A percentile compares a stretch with the other conserved stretches of the same genome.
phyloP scores from a whole-genome alignment of 2,113 vertebrate species.

The Copsychus sechellarum region DNA sequence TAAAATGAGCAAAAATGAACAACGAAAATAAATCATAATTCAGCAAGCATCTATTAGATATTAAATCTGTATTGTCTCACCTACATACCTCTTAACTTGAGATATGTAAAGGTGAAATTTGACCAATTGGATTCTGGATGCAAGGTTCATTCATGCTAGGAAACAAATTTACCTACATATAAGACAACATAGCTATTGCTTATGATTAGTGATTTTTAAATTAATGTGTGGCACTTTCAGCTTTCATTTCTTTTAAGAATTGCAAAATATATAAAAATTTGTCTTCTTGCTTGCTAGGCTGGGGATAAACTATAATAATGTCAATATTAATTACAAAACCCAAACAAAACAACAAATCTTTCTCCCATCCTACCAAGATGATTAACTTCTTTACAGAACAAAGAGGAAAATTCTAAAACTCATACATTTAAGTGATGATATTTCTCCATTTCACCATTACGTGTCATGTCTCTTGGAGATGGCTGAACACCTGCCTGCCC shows the following conservation, averaged over 20 bases:
- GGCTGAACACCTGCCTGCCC: neutral
- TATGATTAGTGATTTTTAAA: neutral
- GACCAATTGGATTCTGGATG: neutral
- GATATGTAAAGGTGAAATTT: neutral
- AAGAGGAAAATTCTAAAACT: neutral
- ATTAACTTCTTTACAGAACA: neutral
- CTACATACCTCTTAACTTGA: neutral
- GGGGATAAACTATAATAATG: neutral
- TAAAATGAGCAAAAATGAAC: neutral
- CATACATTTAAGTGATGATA: neutral
- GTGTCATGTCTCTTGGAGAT: neutral
- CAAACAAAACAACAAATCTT: neutral
- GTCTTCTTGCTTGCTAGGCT: neutral
- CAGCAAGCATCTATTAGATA: neutral
- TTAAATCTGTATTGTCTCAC: neutral
- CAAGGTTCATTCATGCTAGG: neutral
- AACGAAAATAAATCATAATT: neutral
- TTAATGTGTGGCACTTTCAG: neutral
- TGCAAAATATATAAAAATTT: neutral
- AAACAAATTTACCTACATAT: neutral
- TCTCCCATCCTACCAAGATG: neutral
- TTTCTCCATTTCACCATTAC: neutral
- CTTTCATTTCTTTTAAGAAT: neutral
- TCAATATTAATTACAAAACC: neutral
- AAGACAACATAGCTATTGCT: neutral